Base-by-base conservation (phyloP, 1,140 invertebrate species). In the Chionoecetes opilio region DNA sequence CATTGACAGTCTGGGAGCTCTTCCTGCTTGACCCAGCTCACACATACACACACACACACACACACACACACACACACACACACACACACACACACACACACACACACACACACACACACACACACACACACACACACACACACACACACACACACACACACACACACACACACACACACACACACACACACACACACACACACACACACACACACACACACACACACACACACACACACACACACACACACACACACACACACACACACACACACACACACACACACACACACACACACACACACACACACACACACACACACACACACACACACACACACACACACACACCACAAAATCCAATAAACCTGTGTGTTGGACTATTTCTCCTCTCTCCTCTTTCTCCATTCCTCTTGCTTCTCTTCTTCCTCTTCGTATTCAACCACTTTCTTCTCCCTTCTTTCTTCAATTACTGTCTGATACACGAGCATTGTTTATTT, bases 21-120 rank as follows among this genome's bases (percentile, higher is more conserved):
- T n/a, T 75, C 63, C 63, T 75, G 63, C 63, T 75, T 26, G 63
- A 75, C 63, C 63, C 63, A 75, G 63, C 63, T 75, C 63, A 75
- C 63, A 88, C 86, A 88, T 37, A 88, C 86, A 88, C 86, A 88
- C 86, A 88, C 86, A 88, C 86, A 88, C 86, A 88, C 86, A 88
- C 86, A 88, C 86, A 88, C 86, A 88, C 88, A 90, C 88, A 53
- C 38, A 90, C 88, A 90, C 88, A 90, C 88, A 90, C 88, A 90
- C 38, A 90, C 88, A 90, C 38, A 90, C 88, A 90, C 88, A 90
- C 88, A 90, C 38, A 90, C 38, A 53, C 88, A 90, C 88, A 90
- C 38, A 90, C 88, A 90, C 88, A 90, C 38, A 90, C 88, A 90
- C 38, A 90, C 88, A 90, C 38, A 90, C 88, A 90, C 38, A 90